A percentile compares a stretch with the other conserved stretches of the same genome.
phyloP scores from a whole-genome alignment of 2,888 invertebrate species.

The Cosmia pyralina region DNA sequence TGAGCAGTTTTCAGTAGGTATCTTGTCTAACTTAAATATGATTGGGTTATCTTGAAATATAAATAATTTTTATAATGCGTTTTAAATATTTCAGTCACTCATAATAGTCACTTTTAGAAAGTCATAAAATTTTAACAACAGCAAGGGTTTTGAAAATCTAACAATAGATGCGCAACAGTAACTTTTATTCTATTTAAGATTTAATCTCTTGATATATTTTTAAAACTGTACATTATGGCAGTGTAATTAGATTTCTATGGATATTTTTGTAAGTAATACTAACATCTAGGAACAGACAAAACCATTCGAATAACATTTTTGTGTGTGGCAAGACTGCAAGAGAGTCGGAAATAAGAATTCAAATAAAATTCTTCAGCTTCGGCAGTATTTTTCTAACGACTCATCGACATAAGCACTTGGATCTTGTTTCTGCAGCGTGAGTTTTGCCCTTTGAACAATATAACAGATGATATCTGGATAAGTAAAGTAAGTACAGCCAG shows the following conservation, averaged over 20 bases:
- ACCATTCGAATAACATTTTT: background rate
- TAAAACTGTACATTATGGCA: constrained; percentile 47
- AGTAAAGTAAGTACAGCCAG: background rate
- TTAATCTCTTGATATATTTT: constrained; percentile 27
- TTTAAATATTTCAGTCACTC: constrained; percentile 9
- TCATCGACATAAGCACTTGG: background rate
- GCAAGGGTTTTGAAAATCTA: constrained; percentile 29
- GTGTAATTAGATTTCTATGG: constrained; percentile 29
- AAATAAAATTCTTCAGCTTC: background rate
- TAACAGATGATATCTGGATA: too few species aligned
- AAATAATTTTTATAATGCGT: constrained; percentile 13
- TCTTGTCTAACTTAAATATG: background rate
- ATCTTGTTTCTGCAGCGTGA: background rate
- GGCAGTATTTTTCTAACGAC: background rate
- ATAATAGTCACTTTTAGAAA: constrained; percentile 34
- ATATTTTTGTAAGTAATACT: background rate
- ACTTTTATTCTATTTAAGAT: constrained; percentile 27
- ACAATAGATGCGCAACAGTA: constrained; percentile 37
- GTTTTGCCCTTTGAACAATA: background rate
- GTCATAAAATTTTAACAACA: constrained; percentile 22
- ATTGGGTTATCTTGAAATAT: background rate
- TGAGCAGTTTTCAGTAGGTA: background rate
- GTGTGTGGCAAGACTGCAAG: background rate
- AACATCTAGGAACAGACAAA: background rate
- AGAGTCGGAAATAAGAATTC: background rate